A percentile compares a stretch with the other conserved stretches of the same genome.
phyloP scores from a whole-genome alignment of 2,888 invertebrate genomes.

The Thecocarcelia acutangulata region DNA sequence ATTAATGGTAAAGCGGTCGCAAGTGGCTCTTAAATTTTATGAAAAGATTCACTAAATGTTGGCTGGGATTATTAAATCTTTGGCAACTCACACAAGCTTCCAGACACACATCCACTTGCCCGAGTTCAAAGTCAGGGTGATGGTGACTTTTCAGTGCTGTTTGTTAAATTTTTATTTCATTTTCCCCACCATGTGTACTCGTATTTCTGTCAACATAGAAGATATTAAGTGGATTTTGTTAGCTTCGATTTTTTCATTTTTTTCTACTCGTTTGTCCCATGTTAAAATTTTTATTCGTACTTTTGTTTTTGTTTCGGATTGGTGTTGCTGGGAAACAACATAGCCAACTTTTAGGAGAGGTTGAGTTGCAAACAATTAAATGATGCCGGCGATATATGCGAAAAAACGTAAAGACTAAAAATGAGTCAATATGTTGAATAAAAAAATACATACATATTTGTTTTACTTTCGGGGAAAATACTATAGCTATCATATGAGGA shows the following conservation, averaged over 20 bases:
- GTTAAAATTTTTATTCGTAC: conserved; percentile 16
- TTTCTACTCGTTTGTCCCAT: conserved; percentile 2
- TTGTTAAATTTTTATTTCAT: background rate
- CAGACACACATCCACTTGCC: background rate
- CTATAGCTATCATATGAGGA: too few relatives aligned
- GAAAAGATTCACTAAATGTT: background rate
- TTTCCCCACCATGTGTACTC: too few relatives aligned
- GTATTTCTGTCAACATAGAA: conserved; percentile 45
- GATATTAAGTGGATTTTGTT: conserved; percentile 60
- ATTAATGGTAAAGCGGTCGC: too few relatives aligned
- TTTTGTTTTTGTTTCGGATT: conserved; percentile 26
- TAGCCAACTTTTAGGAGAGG: conserved; percentile 48
- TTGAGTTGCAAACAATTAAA: conserved; percentile 24
- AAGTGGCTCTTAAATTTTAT: too few relatives aligned
- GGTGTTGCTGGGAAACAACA: conserved; percentile 54
- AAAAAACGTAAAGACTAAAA: background rate
- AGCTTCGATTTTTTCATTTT: conserved; percentile 52
- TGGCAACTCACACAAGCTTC: background rate
- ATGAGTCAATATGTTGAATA: background rate
- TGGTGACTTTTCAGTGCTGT: conserved; percentile 11
- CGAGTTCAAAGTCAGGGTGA: background rate
- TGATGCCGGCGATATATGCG: conserved; percentile 4
- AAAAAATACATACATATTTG: too few relatives aligned
- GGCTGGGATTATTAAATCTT: conserved; percentile 2
- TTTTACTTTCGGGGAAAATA: too few relatives aligned